Evolutionary conservation across 2,113 vertebrate genomes (phyloP).

Genomic region (Chauna torquata): DNA sequence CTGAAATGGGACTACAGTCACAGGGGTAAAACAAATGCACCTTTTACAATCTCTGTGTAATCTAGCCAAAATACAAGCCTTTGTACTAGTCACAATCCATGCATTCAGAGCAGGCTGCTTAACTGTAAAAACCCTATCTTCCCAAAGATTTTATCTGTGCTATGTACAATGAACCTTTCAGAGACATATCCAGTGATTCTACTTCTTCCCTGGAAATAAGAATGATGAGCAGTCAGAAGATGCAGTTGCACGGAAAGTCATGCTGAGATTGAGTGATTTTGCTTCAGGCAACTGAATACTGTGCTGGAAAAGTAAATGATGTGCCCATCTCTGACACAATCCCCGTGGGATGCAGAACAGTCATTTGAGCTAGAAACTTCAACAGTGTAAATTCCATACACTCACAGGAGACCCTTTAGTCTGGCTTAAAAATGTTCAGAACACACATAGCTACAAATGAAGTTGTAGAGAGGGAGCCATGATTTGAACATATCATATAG

Average conservation of each 20-base stretch:
- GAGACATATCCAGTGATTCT: neutral
- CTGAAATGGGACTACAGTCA: neutral
- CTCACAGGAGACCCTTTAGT: neutral
- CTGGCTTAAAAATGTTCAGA: neutral
- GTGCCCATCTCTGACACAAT: neutral
- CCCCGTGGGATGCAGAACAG: neutral
- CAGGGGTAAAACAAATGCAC: neutral
- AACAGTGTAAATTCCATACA: neutral
- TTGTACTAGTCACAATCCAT: neutral
- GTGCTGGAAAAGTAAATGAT: neutral
- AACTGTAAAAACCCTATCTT: neutral
- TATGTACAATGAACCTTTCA: neutral
- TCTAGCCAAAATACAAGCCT: neutral
- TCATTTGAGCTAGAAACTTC: neutral
- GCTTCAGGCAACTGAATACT: neutral
- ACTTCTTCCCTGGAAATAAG: constrained; percentile 23
- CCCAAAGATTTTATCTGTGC: neutral
- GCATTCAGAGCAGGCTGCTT: neutral
- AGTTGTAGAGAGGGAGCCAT: neutral
- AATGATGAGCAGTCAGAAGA: constrained; percentile 27
- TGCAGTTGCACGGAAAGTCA: constrained; percentile 2
- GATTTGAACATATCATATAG: neutral
- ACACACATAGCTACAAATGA: neutral
- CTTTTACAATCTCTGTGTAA: neutral
- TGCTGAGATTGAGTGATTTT: neutral